phyloP scores from a whole-genome alignment of 2,113 vertebrate genomes.

The Myiozetetes cayanensis region DNA sequence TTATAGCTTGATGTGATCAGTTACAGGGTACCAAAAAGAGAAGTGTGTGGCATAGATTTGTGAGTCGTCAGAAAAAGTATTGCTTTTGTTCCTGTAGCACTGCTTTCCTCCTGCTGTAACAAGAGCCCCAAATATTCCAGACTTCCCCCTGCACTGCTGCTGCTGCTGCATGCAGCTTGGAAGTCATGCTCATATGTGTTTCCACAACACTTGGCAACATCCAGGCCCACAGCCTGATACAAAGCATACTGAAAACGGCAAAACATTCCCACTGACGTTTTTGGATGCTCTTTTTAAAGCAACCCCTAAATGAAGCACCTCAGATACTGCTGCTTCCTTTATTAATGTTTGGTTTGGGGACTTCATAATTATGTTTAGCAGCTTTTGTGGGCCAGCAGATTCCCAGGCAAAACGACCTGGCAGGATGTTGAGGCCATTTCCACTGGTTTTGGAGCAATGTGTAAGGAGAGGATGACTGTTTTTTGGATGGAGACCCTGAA shows the following conservation, averaged over 20 bases:
- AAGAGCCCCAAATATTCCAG: background rate
- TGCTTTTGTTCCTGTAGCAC: background rate
- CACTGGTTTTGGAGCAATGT: background rate
- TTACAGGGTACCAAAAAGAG: background rate
- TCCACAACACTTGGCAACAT: background rate
- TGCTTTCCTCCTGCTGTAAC: background rate
- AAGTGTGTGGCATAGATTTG: background rate
- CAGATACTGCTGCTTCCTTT: background rate
- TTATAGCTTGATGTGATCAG: background rate
- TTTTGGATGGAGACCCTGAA: background rate
- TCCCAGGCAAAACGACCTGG: background rate
- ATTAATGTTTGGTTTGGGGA: slow-evolving; percentile 12
- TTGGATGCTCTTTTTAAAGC: background rate
- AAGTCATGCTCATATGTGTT: background rate
- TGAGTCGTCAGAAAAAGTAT: background rate
- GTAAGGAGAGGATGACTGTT: background rate
- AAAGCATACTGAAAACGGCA: background rate
- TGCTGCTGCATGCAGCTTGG: background rate
- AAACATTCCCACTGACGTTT: background rate
- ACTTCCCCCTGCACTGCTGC: background rate
- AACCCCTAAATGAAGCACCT: background rate
- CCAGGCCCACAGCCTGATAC: background rate
- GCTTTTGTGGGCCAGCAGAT: background rate
- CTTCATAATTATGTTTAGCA: background rate
- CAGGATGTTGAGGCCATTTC: background rate